phyloP scores from a whole-genome alignment of 2,888 invertebrate genomes.

The Acrobasis suavella region DNA sequence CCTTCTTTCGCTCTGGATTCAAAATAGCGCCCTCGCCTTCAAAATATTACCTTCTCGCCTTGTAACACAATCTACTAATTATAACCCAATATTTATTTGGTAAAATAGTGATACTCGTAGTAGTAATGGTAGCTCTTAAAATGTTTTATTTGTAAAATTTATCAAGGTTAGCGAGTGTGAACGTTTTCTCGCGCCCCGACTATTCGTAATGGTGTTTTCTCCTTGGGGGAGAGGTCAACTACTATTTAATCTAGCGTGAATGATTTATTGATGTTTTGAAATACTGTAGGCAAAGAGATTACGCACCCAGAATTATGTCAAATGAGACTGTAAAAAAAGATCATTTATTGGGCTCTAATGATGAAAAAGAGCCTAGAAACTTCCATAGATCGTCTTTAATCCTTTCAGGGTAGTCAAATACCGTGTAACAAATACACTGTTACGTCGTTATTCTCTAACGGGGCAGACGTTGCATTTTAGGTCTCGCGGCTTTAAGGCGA shows the following conservation, averaged over 20 bases:
- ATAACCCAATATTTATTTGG: too few relatives aligned
- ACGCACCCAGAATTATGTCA: constrained; percentile 30
- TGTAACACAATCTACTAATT: too few relatives aligned
- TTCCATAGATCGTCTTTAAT: too few relatives aligned
- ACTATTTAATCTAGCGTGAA: constrained; percentile 79
- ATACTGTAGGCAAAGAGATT: constrained; percentile 44
- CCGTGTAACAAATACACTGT: too few relatives aligned
- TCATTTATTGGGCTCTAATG: constrained; percentile 21
- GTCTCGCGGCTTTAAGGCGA: too few relatives aligned
- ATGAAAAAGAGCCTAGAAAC: not conserved
- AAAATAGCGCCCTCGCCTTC: too few relatives aligned
- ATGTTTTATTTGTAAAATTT: constrained; percentile 27
- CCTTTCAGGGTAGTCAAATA: too few relatives aligned
- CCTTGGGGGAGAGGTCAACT: constrained; percentile 74
- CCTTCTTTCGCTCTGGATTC: too few relatives aligned
- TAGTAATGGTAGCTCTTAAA: constrained; percentile 19
- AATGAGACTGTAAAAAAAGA: constrained; percentile 29
- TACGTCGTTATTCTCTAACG: too few relatives aligned
- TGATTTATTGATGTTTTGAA: constrained; percentile 76
- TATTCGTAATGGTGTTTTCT: constrained; percentile 73
- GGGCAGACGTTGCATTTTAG: too few relatives aligned
- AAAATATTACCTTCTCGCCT: too few relatives aligned
- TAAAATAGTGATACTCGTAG: constrained; percentile 1
- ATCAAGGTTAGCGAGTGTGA: constrained; percentile 46
- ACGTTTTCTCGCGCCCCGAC: constrained; percentile 56